phyloP scores from a whole-genome alignment of 2,113 vertebrate genomes.

The Chaetodon trifascialis region DNA sequence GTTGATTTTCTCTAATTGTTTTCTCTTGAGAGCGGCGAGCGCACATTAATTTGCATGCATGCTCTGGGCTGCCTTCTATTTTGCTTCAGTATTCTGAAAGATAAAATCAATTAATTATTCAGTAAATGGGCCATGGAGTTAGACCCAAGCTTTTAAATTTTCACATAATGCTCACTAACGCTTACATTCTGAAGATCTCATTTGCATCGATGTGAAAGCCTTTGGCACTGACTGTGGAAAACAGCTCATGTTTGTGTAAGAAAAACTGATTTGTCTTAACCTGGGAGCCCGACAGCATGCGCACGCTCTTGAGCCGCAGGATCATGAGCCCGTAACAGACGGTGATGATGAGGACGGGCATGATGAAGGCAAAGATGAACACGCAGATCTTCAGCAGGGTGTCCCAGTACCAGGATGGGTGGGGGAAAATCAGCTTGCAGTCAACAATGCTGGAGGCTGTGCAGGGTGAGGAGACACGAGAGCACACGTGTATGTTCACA shows the following conservation, averaged over 20 bases:
- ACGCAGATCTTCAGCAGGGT: slow-evolving; percentile 98
- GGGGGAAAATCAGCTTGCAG: slow-evolving; percentile 94
- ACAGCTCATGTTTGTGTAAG: not conserved
- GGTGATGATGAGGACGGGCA: slow-evolving; percentile 98
- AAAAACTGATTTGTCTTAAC: slow-evolving; percentile 35
- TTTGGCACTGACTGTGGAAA: not conserved
- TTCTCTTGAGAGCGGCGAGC: slow-evolving; percentile 15
- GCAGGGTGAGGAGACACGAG: slow-evolving; percentile 1
- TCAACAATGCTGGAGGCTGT: slow-evolving; percentile 86
- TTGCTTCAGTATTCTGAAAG: slow-evolving; percentile 28
- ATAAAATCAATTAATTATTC: slow-evolving; percentile 13
- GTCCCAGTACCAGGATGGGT: slow-evolving; percentile 98
- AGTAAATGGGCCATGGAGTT: not conserved
- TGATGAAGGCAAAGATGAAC: slow-evolving; percentile 99
- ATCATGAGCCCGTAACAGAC: slow-evolving; percentile 99
- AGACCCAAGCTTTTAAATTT: not conserved
- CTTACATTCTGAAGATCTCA: not conserved
- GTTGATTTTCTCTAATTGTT: slow-evolving; percentile 43
- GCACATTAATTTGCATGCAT: slow-evolving; percentile 1
- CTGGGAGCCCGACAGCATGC: slow-evolving; percentile 98
- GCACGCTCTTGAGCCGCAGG: slow-evolving; percentile 95
- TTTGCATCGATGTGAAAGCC: slow-evolving; percentile 16
- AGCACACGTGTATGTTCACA: not conserved
- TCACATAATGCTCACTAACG: not conserved
- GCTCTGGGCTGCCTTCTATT: slow-evolving; percentile 3